Evolutionary conservation across 2,797 vertebrate genomes (phyloP).

Genomic region (Gambelia wislizenii): DNA sequence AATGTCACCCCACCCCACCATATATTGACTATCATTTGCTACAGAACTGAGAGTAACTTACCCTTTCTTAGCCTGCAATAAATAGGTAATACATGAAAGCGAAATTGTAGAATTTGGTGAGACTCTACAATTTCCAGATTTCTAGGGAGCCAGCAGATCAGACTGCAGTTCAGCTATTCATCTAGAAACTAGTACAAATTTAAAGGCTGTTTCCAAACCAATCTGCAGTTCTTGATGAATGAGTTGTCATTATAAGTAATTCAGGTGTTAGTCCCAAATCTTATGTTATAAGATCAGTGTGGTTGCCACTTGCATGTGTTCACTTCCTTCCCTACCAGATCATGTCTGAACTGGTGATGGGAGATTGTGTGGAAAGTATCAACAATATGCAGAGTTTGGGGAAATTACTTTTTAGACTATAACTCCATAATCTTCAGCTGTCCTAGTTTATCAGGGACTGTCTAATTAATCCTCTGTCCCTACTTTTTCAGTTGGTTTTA

Average conservation of each 20-base stretch:
- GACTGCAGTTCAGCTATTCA: background rate
- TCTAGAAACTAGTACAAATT: background rate
- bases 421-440: too few relatives aligned
- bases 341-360: background rate
- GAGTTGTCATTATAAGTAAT: background rate
- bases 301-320: background rate
- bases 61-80: background rate
- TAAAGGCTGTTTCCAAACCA: background rate
- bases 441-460: too few relatives aligned
- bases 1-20: background rate
- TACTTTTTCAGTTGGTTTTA: too few relatives aligned
- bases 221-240: background rate
- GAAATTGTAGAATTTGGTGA: background rate
- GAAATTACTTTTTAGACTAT: too few relatives aligned
- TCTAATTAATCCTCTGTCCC: too few relatives aligned
- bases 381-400: background rate
- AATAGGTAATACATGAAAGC: background rate
- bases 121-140: background rate
- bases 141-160: background rate
- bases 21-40: background rate
- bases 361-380: background rate
- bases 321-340: background rate
- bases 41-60: background rate
- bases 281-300: background rate
- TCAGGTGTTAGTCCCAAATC: background rate